Evolutionary conservation across 2,888 invertebrate genomes (phyloP), one percentile per base, ranked within the genome.

Genomic region (Conistra vaccinii): DNA sequence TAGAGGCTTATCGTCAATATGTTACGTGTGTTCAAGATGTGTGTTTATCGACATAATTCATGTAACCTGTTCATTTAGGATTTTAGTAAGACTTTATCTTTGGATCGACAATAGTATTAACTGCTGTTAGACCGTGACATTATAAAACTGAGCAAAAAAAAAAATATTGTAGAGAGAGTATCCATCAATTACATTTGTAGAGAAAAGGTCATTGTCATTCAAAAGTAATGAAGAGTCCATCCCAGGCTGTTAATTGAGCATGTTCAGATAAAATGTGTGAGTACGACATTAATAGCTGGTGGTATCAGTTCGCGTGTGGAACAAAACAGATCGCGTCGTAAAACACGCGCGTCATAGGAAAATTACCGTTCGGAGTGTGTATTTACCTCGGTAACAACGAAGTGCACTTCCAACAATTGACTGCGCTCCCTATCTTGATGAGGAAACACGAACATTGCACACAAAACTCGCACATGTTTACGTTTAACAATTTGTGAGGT

Each of bases 371-470:
- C 78, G 75, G 60, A 84, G 83, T 81, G 84, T 90, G 86, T 85
- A 80, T 87, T 90, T 89, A 89, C 75, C 73, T 85, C 81, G 89
- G 91, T 89, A 83, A 94, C 93, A 93, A 90, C 91, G 83, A 94
- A 92, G 93, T 93, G 93, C 93, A 94, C 93, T 94, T 88, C 86
- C 82, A 85, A 90, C 93, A 92, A 94, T 94, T 94, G 92, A 91
- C 89, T 89, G 84, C 80, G 42, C 76, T 83, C 73, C 79, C 91
- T 92, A 92, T 93, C 91, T 83, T 89, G 91, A 93, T 92, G 88
- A 86, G 84, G 76, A 78, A 85, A 90, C 92, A 91, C 92, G 91
- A 91, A 91, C 91, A 88, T 88, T 89, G 87, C 82, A 84, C 87
- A 83, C 84, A 87, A 66, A 73, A 83, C 83, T 76, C 69, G 87